Conservation (phyloP, 2,113 vertebrate genomes). For the Aplodontia rufa region DNA sequence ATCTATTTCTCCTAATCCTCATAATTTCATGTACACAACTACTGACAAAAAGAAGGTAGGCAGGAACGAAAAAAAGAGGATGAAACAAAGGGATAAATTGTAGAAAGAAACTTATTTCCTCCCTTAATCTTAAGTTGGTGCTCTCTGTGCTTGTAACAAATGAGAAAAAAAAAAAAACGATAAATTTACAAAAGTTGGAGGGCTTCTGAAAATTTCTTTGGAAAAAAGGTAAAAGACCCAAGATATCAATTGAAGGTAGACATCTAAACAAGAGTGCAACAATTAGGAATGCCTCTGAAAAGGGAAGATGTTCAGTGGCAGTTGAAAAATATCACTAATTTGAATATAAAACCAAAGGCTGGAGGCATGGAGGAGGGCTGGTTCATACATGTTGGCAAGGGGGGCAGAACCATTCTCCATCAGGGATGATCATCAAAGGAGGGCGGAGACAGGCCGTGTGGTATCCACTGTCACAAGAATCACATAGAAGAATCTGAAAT, state of each 20-base stretch:
- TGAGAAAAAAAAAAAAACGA: neutral
- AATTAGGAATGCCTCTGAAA: constrained; percentile 27
- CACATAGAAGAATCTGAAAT: constrained; percentile 94
- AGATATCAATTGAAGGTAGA: constrained; percentile 13
- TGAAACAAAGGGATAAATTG: constrained; percentile 10
- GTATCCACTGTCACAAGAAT: constrained; percentile 96
- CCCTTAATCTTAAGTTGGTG: neutral
- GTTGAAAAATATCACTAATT: neutral
- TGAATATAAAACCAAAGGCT: constrained; percentile 6
- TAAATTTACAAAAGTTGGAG: neutral
- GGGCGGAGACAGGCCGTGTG: constrained; percentile 98
- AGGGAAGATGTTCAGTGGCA: neutral
- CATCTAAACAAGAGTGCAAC: neutral
- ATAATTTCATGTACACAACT: neutral
- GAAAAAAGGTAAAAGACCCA: neutral
- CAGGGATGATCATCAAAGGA: constrained; percentile 97
- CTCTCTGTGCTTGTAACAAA: neutral
- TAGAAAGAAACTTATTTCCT: neutral
- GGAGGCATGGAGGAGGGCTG: neutral
- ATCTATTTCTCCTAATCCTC: neutral
- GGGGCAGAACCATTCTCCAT: constrained; percentile 99
- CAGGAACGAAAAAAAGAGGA: neutral
- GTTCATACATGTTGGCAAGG: constrained; percentile 96
- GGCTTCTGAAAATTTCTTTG: neutral
- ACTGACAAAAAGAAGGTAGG: neutral